Evolutionary conservation across 1,140 invertebrate species (phyloP).

Genomic region (Procambarus virginalis): DNA sequence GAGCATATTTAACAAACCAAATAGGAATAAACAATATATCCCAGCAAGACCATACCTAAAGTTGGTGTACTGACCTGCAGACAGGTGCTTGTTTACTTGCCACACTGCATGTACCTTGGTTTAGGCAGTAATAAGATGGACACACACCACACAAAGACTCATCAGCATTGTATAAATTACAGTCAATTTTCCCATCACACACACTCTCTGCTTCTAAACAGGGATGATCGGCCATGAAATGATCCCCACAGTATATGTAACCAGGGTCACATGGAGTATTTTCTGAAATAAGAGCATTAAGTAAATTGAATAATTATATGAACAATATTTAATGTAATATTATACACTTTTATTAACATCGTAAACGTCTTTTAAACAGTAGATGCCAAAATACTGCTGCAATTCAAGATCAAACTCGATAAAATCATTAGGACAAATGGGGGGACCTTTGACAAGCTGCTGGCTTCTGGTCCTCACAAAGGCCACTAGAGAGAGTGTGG

Average conservation of each 20-base stretch:
- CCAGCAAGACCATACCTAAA: neutral
- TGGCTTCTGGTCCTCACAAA: too few relatives aligned
- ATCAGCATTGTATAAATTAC: constrained; percentile 24
- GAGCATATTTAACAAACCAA: too few relatives aligned
- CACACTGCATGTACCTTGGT: neutral
- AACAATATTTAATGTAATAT: too few relatives aligned
- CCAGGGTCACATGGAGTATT: constrained; percentile 26
- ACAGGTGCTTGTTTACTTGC: neutral
- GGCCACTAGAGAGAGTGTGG: too few relatives aligned
- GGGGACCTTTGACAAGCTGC: too few relatives aligned
- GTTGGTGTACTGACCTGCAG: constrained; percentile 6
- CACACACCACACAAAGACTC: constrained; percentile 44
- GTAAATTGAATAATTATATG: neutral
- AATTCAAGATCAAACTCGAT: too few relatives aligned
- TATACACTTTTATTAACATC: too few relatives aligned
- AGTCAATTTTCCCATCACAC: constrained; percentile 7
- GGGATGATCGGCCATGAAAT: constrained; percentile 11
- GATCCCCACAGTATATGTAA: constrained; percentile 35
- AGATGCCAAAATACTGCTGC: too few relatives aligned
- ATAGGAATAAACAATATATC: neutral
- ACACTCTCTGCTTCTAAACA: constrained; percentile 1
- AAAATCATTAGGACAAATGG: too few relatives aligned
- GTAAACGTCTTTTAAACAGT: too few relatives aligned
- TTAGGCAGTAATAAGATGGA: constrained; percentile 13
- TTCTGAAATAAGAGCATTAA: neutral